Conservation (phyloP, 1,140 invertebrate genomes). For the Aphelinus atriplicis region DNA sequence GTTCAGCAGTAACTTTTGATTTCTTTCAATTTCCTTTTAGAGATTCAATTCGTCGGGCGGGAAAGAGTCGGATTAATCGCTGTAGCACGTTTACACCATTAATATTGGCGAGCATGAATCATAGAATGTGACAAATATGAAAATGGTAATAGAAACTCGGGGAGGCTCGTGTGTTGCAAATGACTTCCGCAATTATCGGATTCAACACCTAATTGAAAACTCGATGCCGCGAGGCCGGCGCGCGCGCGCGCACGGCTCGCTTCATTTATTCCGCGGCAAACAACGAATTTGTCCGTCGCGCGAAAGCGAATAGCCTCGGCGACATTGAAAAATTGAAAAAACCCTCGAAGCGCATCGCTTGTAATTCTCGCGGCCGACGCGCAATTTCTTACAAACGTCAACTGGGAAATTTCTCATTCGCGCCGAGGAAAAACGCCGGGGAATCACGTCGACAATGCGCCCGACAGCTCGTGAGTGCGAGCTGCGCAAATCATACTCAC, state of each 20-base stretch:
- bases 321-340: conserved; percentile 10
- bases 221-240: conserved; percentile 19
- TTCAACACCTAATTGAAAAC: conserved; percentile 38
- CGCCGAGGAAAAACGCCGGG: background rate
- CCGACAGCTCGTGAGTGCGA: background rate
- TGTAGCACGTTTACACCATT: no score
- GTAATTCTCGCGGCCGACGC: background rate
- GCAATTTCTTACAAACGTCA: background rate
- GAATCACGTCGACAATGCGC: background rate
- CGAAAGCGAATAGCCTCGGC: background rate
- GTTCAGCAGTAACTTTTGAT: no score
- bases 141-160: conserved; percentile 13
- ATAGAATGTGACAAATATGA: no score
- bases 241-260: conserved; percentile 31
- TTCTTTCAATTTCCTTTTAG: no score
- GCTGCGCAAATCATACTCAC: conserved; percentile 13
- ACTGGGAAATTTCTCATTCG: conserved; percentile 19
- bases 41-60: no score
- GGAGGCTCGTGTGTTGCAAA: conserved; percentile 12
- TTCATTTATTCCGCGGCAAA: background rate
- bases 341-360: background rate
- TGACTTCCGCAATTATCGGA: conserved; percentile 40
- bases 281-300: conserved; percentile 7
- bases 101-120: no score
- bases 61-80: no score